Conservation (phyloP, 2,888 invertebrate species). For the Lottia gigantea region DNA sequence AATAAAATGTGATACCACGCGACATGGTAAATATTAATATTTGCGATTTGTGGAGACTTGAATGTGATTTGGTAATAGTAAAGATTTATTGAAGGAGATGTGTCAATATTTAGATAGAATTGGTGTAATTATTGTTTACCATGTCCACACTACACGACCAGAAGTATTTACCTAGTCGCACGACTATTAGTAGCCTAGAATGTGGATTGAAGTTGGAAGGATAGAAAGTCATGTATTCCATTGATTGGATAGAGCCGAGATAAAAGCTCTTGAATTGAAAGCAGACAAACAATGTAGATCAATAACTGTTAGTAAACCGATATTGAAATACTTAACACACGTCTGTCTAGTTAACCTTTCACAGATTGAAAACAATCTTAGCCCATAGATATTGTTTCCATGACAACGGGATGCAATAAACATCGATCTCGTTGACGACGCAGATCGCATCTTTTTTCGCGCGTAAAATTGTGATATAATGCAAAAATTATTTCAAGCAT, state of each 20-base stretch:
- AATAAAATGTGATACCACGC: conserved; percentile 1
- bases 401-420: conserved; percentile 7
- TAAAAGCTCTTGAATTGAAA: conserved; percentile 11
- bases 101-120: conserved; percentile 5
- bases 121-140: conserved; percentile 11
- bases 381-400: conserved; percentile 2
- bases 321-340: conserved; percentile 11
- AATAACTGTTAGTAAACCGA: conserved; percentile 8
- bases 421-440: not conserved
- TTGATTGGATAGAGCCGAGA: conserved; percentile 2
- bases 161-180: not conserved
- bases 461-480: conserved; percentile 1
- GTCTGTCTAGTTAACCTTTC: conserved; percentile 8
- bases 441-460: not conserved
- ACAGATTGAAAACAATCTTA: conserved; percentile 11
- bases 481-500: no score
- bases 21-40: conserved; percentile 8
- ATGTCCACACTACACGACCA: not conserved
- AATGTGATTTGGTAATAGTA: conserved; percentile 1
- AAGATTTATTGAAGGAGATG: conserved; percentile 3
- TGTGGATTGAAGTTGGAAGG: not conserved
- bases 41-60: conserved; percentile 2
- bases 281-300: conserved; percentile 9
- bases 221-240: conserved; percentile 11
- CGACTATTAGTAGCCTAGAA: not conserved